Evolutionary conservation across 2,888 invertebrate species (phyloP).

Genomic region (Lasioglossum figueresi): DNA sequence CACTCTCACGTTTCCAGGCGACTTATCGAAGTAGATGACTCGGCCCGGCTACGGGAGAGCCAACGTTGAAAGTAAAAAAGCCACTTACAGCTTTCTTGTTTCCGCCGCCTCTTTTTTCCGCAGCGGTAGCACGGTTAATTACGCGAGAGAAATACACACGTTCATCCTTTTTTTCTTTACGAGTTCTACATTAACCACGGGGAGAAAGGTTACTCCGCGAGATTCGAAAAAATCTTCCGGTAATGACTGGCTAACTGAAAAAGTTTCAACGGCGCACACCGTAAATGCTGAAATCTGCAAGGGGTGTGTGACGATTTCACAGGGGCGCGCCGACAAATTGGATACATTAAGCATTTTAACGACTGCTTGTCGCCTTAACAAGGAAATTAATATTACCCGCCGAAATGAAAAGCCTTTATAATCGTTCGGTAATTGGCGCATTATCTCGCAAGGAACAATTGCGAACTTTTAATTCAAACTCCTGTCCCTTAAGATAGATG

Average conservation of each 20-base stretch:
- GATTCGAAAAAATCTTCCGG: neutral
- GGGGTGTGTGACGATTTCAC: neutral
- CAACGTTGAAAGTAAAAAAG: neutral
- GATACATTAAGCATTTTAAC: neutral
- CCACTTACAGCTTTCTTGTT: constrained; percentile 13
- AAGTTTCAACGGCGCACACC: neutral
- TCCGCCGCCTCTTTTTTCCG: constrained; percentile 1
- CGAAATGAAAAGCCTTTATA: neutral
- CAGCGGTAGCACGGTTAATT: neutral
- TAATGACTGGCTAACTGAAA: constrained; percentile 1
- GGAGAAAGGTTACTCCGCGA: neutral
- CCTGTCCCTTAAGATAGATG: neutral
- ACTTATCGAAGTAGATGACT: constrained; percentile 1
- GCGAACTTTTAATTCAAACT: neutral
- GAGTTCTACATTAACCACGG: constrained; percentile 6
- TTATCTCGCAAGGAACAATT: neutral
- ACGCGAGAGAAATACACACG: constrained; percentile 5
- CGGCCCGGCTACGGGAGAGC: neutral
- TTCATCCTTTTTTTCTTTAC: constrained; percentile 15
- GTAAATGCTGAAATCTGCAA: neutral
- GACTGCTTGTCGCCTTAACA: constrained; percentile 1
- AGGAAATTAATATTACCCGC: constrained; percentile 2
- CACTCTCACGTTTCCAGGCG: neutral
- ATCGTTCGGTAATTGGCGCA: constrained; percentile 1
- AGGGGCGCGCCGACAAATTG: neutral